These are phyloP conservation scores for Neostethus bicornis DNA, from an alignment of 2,797 vertebrate genomes.

Conservation along the genomic window DNA sequence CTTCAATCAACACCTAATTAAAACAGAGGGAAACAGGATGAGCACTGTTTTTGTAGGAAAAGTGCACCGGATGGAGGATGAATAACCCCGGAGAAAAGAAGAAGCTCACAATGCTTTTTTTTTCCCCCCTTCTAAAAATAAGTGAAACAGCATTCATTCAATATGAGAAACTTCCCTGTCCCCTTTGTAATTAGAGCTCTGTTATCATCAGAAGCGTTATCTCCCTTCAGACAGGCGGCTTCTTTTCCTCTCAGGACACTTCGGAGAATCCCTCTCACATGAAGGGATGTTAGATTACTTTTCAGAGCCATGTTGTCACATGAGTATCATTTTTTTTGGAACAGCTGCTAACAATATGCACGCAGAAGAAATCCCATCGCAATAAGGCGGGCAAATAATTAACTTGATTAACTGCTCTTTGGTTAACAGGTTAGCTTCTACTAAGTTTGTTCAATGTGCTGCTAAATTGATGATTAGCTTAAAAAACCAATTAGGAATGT, in stretches of 20 bases:
- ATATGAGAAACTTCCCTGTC: not conserved
- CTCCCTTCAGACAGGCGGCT: conserved; percentile 17
- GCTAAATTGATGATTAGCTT: conserved; percentile 12
- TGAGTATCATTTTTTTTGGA: conserved; percentile 12
- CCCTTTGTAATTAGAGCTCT: conserved; percentile 17
- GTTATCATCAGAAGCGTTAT: conserved; percentile 11
- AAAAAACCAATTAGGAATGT: conserved; percentile 3
- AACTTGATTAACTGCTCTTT: conserved; percentile 15
- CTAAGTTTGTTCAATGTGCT: conserved; percentile 7
- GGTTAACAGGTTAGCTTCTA: conserved; percentile 8
- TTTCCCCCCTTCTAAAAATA: conserved; percentile 9
- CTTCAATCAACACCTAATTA: conserved; percentile 19
- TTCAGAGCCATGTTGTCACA: not conserved
- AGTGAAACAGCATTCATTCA: conserved; percentile 5
- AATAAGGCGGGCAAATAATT: conserved; percentile 32
- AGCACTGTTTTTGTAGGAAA: conserved; percentile 29
- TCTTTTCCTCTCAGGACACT: conserved; percentile 21
- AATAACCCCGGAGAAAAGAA: conserved; percentile 10
- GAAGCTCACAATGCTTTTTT: not conserved
- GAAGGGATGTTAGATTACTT: not conserved
- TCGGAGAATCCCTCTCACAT: not conserved
- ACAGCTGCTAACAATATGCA: conserved; percentile 12
- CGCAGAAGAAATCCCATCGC: conserved; percentile 17
- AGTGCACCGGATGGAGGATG: conserved; percentile 26
- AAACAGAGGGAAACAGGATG: conserved; percentile 51